These are phyloP conservation scores for Achlya flavicornis DNA, from an alignment of 2,888 invertebrate genomes.

Conservation along the genomic window DNA sequence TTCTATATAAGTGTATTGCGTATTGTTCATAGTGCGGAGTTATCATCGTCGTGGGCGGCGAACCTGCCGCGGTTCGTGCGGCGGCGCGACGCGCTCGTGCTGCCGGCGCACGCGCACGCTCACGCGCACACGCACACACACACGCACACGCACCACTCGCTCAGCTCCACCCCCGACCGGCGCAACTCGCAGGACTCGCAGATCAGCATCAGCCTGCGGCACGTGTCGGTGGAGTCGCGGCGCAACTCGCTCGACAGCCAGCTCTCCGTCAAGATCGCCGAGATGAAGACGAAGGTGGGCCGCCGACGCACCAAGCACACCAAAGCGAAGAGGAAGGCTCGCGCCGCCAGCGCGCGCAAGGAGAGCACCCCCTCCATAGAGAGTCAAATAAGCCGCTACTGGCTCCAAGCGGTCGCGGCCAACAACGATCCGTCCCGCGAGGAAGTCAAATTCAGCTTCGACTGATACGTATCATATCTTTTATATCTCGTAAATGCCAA, in stretches of 20 bases:
- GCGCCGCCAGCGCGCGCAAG: slow-evolving; percentile 70
- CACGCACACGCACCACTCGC: slow-evolving; percentile 65
- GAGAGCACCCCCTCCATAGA: slow-evolving; percentile 93
- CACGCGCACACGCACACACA: slow-evolving; percentile 66
- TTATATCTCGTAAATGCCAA: slow-evolving; percentile 14
- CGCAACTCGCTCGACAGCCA: slow-evolving; percentile 95
- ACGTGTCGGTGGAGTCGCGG: slow-evolving; percentile 93
- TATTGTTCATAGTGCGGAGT: slow-evolving; percentile 84
- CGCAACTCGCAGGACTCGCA: slow-evolving; percentile 87
- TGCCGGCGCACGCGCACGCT: slow-evolving; percentile 66
- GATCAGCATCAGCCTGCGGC: slow-evolving; percentile 90
- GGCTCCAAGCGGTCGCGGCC: slow-evolving; percentile 85
- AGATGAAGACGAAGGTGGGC: slow-evolving; percentile 89
- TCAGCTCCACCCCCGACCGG: slow-evolving; percentile 82
- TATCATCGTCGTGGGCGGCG: slow-evolving; percentile 96
- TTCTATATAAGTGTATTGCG: background rate
- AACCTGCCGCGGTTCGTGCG: slow-evolving; percentile 94
- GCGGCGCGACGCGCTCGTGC: slow-evolving; percentile 91
- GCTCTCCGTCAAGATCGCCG: slow-evolving; percentile 92
- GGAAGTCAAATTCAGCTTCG: slow-evolving; percentile 78
- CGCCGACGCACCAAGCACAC: slow-evolving; percentile 77
- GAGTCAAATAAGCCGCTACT: slow-evolving; percentile 89
- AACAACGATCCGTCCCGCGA: slow-evolving; percentile 83
- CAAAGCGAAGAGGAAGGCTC: slow-evolving; percentile 72
- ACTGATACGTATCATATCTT: slow-evolving; percentile 44